Conservation (phyloP, 2,797 vertebrate genomes). For the Enteromius viviparus region DNA sequence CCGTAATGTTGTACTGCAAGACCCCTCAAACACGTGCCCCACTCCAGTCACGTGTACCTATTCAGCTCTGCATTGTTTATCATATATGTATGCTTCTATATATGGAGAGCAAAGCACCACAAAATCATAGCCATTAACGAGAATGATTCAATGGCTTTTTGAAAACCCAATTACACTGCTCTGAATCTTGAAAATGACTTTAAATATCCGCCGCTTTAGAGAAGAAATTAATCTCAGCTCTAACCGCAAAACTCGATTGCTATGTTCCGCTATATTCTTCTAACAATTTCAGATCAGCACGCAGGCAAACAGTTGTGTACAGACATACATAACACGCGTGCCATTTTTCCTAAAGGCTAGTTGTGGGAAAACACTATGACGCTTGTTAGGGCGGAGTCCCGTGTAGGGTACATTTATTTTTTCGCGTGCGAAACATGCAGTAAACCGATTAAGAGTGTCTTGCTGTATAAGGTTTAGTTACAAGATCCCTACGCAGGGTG, state of each 20-base stretch:
- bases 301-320: background rate
- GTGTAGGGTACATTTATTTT: slow-evolving; percentile 15
- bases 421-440: background rate
- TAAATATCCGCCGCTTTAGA: background rate
- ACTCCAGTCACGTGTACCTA: slow-evolving; percentile 33
- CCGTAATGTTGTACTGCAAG: background rate
- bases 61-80: slow-evolving; percentile 15
- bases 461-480: background rate
- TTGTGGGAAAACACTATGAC: slow-evolving; percentile 6
- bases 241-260: background rate
- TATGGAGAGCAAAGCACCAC: background rate
- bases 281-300: background rate
- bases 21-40: slow-evolving; percentile 30
- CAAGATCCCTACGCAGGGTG: background rate
- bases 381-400: slow-evolving; percentile 36
- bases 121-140: background rate
- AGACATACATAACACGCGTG: background rate
- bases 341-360: background rate
- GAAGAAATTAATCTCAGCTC: background rate
- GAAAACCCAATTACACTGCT: background rate
- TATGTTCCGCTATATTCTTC: background rate
- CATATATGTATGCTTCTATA: background rate
- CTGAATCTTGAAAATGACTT: background rate
- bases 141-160: background rate
- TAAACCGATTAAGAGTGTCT: background rate